phyloP scores from a whole-genome alignment of 2,113 vertebrate genomes.

The Poecile atricapillus region DNA sequence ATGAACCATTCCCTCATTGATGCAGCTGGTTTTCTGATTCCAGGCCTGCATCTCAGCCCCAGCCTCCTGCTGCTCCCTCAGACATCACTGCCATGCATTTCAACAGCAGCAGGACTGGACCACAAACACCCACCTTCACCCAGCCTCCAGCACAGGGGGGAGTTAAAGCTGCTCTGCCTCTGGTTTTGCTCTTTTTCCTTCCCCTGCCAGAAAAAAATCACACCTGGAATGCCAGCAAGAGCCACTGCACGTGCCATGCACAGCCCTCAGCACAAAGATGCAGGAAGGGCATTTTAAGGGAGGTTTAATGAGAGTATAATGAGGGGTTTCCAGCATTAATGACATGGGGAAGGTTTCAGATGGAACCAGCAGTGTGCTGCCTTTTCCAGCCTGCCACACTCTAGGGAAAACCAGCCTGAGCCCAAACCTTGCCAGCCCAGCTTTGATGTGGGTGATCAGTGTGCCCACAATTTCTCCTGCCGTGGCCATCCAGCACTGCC shows the following conservation, averaged over 20 bases:
- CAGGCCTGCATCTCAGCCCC: neutral
- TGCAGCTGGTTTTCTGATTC: neutral
- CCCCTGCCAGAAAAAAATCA: neutral
- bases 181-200: neutral
- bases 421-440: neutral
- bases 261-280: neutral
- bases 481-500: neutral
- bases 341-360: neutral
- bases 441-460: conserved; percentile 2
- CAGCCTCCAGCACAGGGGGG: neutral
- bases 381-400: neutral
- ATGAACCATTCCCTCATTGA: neutral
- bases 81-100: neutral
- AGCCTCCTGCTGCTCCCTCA: neutral
- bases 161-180: neutral
- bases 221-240: neutral
- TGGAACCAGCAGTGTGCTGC: neutral
- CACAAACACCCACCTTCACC: neutral
- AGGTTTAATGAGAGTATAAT: neutral
- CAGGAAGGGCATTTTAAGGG: neutral
- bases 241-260: fast-evolving
- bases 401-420: neutral
- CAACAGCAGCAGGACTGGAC: neutral
- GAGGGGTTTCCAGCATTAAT: conserved; percentile 17
- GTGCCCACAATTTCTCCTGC: neutral